Base-by-base conservation (phyloP, 2,888 invertebrate genomes). In the Parnassius smintheus region DNA sequence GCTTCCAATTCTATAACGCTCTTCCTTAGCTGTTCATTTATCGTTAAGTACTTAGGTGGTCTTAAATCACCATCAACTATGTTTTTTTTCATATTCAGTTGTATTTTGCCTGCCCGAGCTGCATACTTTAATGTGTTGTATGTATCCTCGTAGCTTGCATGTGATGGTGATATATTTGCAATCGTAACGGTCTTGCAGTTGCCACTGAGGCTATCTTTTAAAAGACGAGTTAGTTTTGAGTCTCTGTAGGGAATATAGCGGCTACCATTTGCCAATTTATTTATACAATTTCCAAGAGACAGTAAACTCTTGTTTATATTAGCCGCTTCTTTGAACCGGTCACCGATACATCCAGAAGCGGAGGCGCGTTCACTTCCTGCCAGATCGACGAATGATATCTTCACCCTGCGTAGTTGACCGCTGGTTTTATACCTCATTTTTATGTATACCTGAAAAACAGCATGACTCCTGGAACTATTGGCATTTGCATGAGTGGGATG, bases 401-500 rank as follows among this genome's bases (percentile, higher is more conserved):
- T 98, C 0, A 97, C 97, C 1, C 96, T 93, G 50, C 96, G 94
- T 0, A 96, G 93, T 75, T 96, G 95, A 3, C 92, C 92, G 51
- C 93, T 93, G 0, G 92, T 92, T 66, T 93, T 93, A 71, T 93
- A 93, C 0, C 93, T 93, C 93, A 95, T 95, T 69, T 94, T 93
- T 56, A 95, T 92, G 65, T 95, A 95, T 2, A 94, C 94, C 92
- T 92, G 64, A 80, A 98, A 98, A 2, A 98, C 97, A n/a, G 98
- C 98, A 92, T 98, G 98, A 58, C 98, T 98, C 59, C 98, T 93
- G 3, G 98, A 98, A 66, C 98, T 98, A 78, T 98, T 98, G 0
- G 97, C 95, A 84, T 98, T 98, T 1, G 98, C 96, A 90, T 98
- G 98, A 0, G 98, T 98, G 0, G 98, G 98, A 85, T 98, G 98